A percentile compares a stretch with the other conserved stretches of the same genome.
Evolutionary conservation across 2,797 vertebrate species (phyloP).

Genomic region (Tinamus major): DNA sequence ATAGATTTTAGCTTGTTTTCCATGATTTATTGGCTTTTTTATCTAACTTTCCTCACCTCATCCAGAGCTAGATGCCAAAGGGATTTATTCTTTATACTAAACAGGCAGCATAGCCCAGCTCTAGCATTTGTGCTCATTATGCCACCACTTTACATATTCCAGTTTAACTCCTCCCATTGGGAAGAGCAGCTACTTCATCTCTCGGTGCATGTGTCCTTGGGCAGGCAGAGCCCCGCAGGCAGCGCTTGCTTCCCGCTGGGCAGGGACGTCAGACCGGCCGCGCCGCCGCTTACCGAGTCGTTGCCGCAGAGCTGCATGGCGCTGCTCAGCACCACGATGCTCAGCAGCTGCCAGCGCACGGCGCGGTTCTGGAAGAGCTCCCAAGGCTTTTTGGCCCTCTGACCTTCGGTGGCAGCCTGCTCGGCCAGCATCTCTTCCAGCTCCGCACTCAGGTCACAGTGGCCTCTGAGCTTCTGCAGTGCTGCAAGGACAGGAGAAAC

Average conservation of each 20-base stretch:
- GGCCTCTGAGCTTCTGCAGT: constrained; percentile 83
- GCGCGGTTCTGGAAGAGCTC: constrained; percentile 83
- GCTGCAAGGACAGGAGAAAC: constrained; percentile 74
- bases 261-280: too few relatives aligned
- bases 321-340: constrained; percentile 87
- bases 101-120: not conserved
- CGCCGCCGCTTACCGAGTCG: constrained; percentile 82
- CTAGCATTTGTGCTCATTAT: not conserved
- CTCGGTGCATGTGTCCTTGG: not conserved
- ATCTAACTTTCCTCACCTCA: not conserved
- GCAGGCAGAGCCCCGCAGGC: not conserved
- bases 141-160: not conserved
- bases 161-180: not conserved
- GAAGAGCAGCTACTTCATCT: not conserved
- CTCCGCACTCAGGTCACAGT: constrained; percentile 81
- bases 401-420: constrained; percentile 80
- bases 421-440: constrained; percentile 89
- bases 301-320: constrained; percentile 94
- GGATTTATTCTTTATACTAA: not conserved
- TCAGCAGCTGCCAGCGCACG: constrained; percentile 86
- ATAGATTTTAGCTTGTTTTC: not conserved
- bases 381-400: constrained; percentile 78
- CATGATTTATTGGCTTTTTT: not conserved
- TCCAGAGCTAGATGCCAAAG: not conserved
- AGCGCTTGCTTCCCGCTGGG: not conserved